phyloP scores from a whole-genome alignment of 1,140 invertebrate genomes.

The Dendrolimus kikuchii region DNA sequence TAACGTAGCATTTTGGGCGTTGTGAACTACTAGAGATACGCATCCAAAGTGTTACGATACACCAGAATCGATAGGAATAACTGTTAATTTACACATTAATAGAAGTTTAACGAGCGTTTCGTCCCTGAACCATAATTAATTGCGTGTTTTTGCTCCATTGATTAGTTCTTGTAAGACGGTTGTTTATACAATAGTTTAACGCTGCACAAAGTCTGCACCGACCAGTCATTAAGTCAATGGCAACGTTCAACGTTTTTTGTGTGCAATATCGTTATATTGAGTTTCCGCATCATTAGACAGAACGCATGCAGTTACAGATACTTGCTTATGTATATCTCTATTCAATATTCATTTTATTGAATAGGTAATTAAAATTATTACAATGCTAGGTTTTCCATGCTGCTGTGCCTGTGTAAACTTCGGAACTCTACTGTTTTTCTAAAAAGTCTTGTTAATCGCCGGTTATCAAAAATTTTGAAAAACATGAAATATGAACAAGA shows the following conservation, averaged over 20 bases:
- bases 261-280: slow-evolving; percentile 12
- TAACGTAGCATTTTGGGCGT: too few species aligned
- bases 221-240: slow-evolving; percentile 1
- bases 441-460: too few species aligned
- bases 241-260: too few species aligned
- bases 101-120: slow-evolving; percentile 22
- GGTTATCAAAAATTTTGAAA: too few species aligned
- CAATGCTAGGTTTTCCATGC: too few species aligned
- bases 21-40: too few species aligned
- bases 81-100: slow-evolving; percentile 57
- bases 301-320: slow-evolving; percentile 5
- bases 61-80: too few species aligned
- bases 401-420: too few species aligned
- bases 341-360: background rate
- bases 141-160: slow-evolving; percentile 53
- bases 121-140: slow-evolving; percentile 34
- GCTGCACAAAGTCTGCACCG: slow-evolving; percentile 49
- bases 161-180: slow-evolving; percentile 57
- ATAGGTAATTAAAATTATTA: slow-evolving; percentile 8
- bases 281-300: slow-evolving; percentile 52
- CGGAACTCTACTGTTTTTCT: too few species aligned
- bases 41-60: too few species aligned
- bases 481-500: too few species aligned
- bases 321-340: background rate
- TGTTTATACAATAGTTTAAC: slow-evolving; percentile 52